Evolutionary conservation across 2,888 invertebrate genomes (phyloP), one percentile per base, ranked within the genome.

Genomic region (Aleiodes alternator): DNA sequence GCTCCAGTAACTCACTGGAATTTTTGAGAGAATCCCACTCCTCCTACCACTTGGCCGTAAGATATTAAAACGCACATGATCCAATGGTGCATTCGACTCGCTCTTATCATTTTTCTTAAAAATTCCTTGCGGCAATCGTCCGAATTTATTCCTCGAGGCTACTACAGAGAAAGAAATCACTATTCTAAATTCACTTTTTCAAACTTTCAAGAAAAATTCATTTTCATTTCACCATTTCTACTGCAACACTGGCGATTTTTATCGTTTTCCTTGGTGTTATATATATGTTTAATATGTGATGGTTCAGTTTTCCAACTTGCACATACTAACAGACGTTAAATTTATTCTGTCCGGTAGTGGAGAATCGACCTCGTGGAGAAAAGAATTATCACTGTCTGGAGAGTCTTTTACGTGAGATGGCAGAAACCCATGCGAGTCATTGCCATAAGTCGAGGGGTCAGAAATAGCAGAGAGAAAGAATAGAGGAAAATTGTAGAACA

Each of bases 301-400:
- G 53, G 29, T 69, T 56, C 5, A 53, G 53, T 38, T 43, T 43
- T 64, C 38, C 69, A 31, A 53, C 53, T 69, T 56, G 69, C 64
- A 64, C 61, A 34, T 34, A 12, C 14, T 12, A n/a, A 38, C 53
- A 8, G 34, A 34, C 29, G 23, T 14, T 11, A 69, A 69, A 69
- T 69, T 69, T 69, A 69, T 69, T 55, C 69, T 38, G 34, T 53
- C 68, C 68, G 68, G 51, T 50, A 69, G 29, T 16, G n/a, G n/a
- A 43, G 43, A 51, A 16, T 12, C 56, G 14, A 38, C 56, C 56
- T 56, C 53, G 56, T 55, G 69, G 16, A 23, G 23, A 56, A 23
- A 61, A 57, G 57, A 31, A 48, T 59, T 48, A 71, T 64, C 64
- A 43, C 43, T n/a, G 16, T 48, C 43, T 64, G 43, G 48, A 43